Conservation (phyloP, 2,888 invertebrate genomes). For the Parasteatoda lunata region DNA sequence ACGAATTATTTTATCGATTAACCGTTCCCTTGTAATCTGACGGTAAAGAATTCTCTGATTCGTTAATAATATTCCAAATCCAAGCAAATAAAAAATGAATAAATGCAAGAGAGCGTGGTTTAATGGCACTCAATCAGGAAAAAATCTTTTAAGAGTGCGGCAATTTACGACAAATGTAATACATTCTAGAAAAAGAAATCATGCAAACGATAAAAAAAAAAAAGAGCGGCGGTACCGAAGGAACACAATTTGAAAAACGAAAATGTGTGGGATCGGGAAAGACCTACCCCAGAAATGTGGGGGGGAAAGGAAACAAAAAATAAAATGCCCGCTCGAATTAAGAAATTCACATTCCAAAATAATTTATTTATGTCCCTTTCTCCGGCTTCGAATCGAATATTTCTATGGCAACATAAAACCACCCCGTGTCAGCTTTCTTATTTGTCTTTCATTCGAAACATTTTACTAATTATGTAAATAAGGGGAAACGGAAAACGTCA, state of each 20-base stretch:
- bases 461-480: constrained; percentile 68
- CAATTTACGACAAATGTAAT: constrained; percentile 46
- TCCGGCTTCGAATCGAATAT: constrained; percentile 35
- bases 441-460: constrained; percentile 41
- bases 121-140: neutral
- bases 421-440: neutral
- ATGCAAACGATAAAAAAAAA: constrained; percentile 25
- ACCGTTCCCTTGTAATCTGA: constrained; percentile 13
- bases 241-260: constrained; percentile 6
- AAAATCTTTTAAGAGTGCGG: constrained; percentile 11
- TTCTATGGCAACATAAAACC: constrained; percentile 45
- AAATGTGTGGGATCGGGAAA: constrained; percentile 21
- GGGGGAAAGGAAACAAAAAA: constrained; percentile 11
- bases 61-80: constrained; percentile 41
- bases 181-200: constrained; percentile 23
- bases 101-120: constrained; percentile 28
- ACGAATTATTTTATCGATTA: no score
- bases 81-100: constrained; percentile 12
- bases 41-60: neutral
- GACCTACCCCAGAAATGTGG: constrained; percentile 33
- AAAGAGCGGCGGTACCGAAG: constrained; percentile 15
- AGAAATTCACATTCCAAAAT: constrained; percentile 65
- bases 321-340: constrained; percentile 53
- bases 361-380: constrained; percentile 58
- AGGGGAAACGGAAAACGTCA: constrained; percentile 65